phyloP scores from a whole-genome alignment of 1,140 invertebrate species.

The Holotrichia oblita region DNA sequence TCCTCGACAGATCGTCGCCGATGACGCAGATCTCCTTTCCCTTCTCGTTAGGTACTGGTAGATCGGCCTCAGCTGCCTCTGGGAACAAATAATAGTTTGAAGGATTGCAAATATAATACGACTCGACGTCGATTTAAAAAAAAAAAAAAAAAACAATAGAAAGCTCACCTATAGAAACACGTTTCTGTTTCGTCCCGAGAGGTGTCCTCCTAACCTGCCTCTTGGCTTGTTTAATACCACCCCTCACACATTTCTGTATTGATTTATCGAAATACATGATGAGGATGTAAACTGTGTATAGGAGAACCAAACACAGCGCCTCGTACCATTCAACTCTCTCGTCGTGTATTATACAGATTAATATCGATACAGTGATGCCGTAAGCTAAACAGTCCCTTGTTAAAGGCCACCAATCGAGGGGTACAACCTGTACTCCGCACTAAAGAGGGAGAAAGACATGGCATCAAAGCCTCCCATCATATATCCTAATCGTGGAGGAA shows the following conservation, averaged over 20 bases:
- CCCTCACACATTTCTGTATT: conserved; percentile 80
- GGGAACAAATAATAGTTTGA: conserved; percentile 46
- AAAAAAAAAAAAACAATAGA: too few species aligned
- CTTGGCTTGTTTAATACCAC: conserved; percentile 48
- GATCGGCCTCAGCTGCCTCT: conserved; percentile 54
- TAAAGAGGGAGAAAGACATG: conserved; percentile 58
- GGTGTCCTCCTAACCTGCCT: conserved; percentile 44
- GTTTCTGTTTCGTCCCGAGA: conserved; percentile 39
- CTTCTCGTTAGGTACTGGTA: conserved; percentile 47
- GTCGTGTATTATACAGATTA: too few species aligned
- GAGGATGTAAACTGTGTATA: conserved; percentile 85
- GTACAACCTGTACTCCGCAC: conserved; percentile 75
- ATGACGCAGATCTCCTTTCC: conserved; percentile 42
- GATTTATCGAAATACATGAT: conserved; percentile 89
- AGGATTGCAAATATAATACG: conserved; percentile 12
- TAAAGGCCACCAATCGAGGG: conserved; percentile 93
- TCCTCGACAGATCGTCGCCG: conserved; percentile 1
- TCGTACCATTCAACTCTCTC: conserved; percentile 92
- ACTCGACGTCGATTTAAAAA: too few species aligned
- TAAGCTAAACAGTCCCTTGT: conserved; percentile 92
- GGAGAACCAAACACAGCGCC: conserved; percentile 78
- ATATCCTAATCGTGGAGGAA: too few species aligned
- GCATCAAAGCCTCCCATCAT: neutral
- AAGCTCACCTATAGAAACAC: conserved; percentile 48
- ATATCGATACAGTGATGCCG: conserved; percentile 86